Base-by-base conservation (phyloP, 2,888 invertebrate genomes). In the Harmothoe impar region DNA sequence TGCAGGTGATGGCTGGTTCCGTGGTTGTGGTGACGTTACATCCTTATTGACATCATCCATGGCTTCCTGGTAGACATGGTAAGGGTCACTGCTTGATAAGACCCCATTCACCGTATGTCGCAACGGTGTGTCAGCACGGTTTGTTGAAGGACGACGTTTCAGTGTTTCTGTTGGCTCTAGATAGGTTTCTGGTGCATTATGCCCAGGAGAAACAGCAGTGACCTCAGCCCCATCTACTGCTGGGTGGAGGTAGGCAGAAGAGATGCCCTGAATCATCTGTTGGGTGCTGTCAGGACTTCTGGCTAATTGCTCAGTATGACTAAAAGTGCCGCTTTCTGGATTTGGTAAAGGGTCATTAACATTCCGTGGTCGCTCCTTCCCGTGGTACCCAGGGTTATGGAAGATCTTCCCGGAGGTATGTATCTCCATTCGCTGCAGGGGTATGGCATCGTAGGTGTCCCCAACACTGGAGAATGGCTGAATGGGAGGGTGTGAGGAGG, bases 371-470 rank as follows among this genome's bases (percentile, higher is more conserved):
- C 72, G 72, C 72, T 72, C 72, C 72, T 72, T 72, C 25, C 29
- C 15, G 7, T 25, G 72, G 17, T 72, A 72, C 3, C 29, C 25
- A 25, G 72, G 72, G 17, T 72, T 72, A 25, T 72, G 25, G 72
- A 72, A 72, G 7, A 72, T 25, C 29, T 29, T 72, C 29, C 72
- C 31, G 29, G 29, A 25, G 17, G 20, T 0, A 15, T 25, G 0
- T 15, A 25, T 12, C n/a, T 25, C 72, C 5, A 31, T 29, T 0
- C n/a, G 72, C 29, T 25, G 3, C 25, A 72, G 72, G 15, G 72
- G 72, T 5, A 72, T 72, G 25, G 72, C 72, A 29, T 72, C 72
- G 17, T 72, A 72, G n/a, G 72, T 72, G 72, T 72, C 72, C 43
- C 43, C 43, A 43, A 43, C 43, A 43, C 43, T 43, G 15, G 31